phyloP scores from a whole-genome alignment of 2,797 vertebrate species.

The Cuculus canorus region DNA sequence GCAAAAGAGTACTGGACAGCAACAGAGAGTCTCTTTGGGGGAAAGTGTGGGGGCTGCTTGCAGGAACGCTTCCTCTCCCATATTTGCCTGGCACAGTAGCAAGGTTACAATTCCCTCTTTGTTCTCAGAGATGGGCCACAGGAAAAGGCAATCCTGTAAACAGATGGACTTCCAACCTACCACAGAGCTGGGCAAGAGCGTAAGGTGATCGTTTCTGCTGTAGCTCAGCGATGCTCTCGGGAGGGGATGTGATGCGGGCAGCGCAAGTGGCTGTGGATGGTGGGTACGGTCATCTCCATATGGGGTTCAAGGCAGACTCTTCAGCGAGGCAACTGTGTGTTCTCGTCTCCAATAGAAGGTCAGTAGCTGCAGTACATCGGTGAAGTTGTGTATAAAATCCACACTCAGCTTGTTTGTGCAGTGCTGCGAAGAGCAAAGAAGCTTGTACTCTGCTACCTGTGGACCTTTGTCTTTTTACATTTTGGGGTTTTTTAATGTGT shows the following conservation, averaged over 20 bases:
- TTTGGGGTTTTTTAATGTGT: background rate
- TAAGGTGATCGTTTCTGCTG: background rate
- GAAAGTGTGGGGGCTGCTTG: background rate
- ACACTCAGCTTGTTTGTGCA: background rate
- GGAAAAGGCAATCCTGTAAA: background rate
- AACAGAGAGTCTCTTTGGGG: background rate
- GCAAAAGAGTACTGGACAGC: background rate
- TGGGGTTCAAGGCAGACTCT: background rate
- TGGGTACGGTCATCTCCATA: background rate
- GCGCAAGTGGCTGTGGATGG: background rate
- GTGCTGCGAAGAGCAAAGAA: background rate
- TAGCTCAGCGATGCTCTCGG: background rate
- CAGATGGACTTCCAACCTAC: background rate
- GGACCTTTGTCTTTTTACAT: background rate
- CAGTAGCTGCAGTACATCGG: accelerated
- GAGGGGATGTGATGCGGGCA: accelerated
- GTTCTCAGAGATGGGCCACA: background rate
- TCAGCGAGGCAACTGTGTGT: background rate
- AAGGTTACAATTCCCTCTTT: background rate
- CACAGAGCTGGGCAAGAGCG: background rate
- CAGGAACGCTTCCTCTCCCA: accelerated
- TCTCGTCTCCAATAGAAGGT: background rate
- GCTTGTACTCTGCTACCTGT: background rate
- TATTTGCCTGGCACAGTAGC: background rate
- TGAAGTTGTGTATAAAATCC: background rate